Percentiles rank a stretch among this genome's conserved stretches.
These are phyloP conservation scores for Percopsis transmontana DNA, from an alignment of 2,113 vertebrate genomes.

Conservation along the genomic window DNA sequence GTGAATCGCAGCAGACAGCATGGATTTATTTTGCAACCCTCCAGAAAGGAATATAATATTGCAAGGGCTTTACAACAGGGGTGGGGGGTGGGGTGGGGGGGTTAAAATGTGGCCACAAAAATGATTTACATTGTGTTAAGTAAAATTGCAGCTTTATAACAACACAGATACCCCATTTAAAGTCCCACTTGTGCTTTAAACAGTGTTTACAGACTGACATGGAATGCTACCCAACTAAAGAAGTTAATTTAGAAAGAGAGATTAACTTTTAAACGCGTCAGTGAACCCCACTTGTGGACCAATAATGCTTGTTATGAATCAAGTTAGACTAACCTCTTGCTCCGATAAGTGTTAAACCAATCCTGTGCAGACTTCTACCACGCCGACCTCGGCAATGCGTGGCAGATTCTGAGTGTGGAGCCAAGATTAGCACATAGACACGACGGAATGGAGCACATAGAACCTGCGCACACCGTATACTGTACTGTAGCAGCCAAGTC, in stretches of 20 bases:
- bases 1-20: constrained; percentile 80
- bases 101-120: constrained; percentile 80
- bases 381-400: constrained; percentile 68
- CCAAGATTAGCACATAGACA: constrained; percentile 66
- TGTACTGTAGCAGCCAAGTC: constrained; percentile 62
- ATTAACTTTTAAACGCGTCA: constrained; percentile 16
- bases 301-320: constrained; percentile 45
- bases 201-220: constrained; percentile 25
- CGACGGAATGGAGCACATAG: constrained; percentile 51
- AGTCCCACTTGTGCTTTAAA: constrained; percentile 41
- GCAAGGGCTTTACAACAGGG: constrained; percentile 72
- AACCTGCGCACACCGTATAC: too few species aligned
- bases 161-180: constrained; percentile 52
- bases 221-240: constrained; percentile 8
- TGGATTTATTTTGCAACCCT: constrained; percentile 78
- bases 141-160: constrained; percentile 68
- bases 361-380: constrained; percentile 51
- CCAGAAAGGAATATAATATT: constrained; percentile 80
- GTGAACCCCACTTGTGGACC: constrained; percentile 25
- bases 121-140: constrained; percentile 79
- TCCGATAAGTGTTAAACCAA: constrained; percentile 54
- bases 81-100: constrained; percentile 29
- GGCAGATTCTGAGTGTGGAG: constrained; percentile 69
- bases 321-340: constrained; percentile 53
- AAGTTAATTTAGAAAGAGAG: not conserved